phyloP scores from a whole-genome alignment of 1,140 invertebrate species.

The Macrocentrus cingulum region DNA sequence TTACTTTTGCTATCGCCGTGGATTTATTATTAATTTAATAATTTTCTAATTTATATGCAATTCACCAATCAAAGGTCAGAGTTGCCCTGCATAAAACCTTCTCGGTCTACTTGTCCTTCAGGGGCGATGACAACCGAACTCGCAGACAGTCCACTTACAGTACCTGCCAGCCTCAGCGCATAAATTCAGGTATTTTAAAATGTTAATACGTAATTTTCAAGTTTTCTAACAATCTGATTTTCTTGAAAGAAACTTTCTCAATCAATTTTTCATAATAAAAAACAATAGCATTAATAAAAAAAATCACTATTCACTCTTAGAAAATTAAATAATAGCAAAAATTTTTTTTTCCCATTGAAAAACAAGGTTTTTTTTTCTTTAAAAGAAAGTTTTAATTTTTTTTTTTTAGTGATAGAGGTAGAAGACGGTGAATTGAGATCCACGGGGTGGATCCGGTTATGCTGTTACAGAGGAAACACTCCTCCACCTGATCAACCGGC shows the following conservation, averaged over 20 bases:
- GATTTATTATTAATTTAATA: constrained; percentile 6
- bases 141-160: constrained; percentile 58
- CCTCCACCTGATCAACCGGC: constrained; percentile 39
- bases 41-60: background rate
- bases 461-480: constrained; percentile 38
- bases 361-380: no score
- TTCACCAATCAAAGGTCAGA: constrained; percentile 54
- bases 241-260: background rate
- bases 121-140: constrained; percentile 54
- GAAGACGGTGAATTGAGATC: constrained; percentile 38
- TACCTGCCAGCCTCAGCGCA: constrained; percentile 46
- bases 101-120: constrained; percentile 60
- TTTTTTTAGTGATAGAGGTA: constrained; percentile 45
- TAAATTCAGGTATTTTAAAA: constrained; percentile 39
- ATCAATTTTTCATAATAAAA: background rate
- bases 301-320: no score
- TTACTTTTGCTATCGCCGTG: background rate
- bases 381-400: no score
- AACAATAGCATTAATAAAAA: no score
- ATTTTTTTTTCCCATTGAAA: background rate
- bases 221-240: background rate
- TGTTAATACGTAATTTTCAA: background rate
- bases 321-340: no score
- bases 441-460: constrained; percentile 40
- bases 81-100: constrained; percentile 63